Evolutionary conservation across 2,888 invertebrate species (phyloP), one percentile per base, ranked within the genome.

Genomic region (Dynastes maya): DNA sequence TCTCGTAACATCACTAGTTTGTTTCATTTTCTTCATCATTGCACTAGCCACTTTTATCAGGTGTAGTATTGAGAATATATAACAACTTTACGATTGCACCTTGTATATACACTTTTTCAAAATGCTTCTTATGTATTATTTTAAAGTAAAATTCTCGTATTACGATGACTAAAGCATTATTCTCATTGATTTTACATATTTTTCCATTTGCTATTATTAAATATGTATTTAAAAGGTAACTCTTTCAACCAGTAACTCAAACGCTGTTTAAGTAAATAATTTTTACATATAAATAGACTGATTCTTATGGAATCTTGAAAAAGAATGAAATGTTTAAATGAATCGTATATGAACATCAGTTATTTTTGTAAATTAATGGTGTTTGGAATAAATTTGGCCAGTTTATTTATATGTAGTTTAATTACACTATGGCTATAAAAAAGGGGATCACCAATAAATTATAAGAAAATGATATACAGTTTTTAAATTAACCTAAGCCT

Each of bases 61-160:
- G 64, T 64, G 64, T 67, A 40, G 45, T 45, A 40, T 45, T 40
- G 45, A 67, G 9, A 16, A 45, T 6, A 16, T 67, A 37, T 67
- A n/a, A 55, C 16, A 22, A 67, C 67, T 64, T 64, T 64, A 2
- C 37, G 37, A 37, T 64, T 64, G 64, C 64, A 64, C 64, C 64
- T 64, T 37, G 64, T 64, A 64, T 64, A 64, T 64, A 67, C 68
- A 68, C 68, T 51, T 68, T 68, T 68, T 68, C 68, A 68, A 68
- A 49, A 68, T 68, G 68, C 68, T 68, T 67, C 16, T 67, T 68
- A 37, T 65, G 11, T 16, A 40, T 65, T 37, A 37, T 65, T 65
- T 65, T 37, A 40, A 40, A 4, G 6, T 55, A n/a, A 55, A n/a
- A 6, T 55, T 11, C 11, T 45, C 8, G 45, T 45, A 45, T 45